Evolutionary conservation across 2,888 invertebrate genomes (phyloP).

Genomic region (Chaitophorus viminalis): DNA sequence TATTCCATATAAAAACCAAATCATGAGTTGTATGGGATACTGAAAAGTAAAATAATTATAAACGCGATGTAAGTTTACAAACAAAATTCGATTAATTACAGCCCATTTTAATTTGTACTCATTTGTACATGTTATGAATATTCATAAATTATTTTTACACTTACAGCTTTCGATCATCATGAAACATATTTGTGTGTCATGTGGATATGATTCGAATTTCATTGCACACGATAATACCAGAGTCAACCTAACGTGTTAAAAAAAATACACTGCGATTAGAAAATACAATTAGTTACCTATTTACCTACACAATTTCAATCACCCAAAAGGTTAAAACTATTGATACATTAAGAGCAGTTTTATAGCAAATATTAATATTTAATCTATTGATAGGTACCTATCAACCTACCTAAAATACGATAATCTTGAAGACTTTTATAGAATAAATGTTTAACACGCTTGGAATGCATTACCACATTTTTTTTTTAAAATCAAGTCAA

Average conservation of each 20-base stretch:
- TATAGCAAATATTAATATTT: background rate
- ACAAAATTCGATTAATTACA: background rate
- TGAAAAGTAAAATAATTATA: constrained; percentile 66
- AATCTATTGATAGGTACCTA: too few species aligned
- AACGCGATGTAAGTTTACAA: too few species aligned
- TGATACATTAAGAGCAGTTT: background rate
- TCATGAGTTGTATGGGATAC: constrained; percentile 91
- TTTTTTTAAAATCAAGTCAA: background rate
- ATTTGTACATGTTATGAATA: too few species aligned
- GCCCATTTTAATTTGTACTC: background rate
- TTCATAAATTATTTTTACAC: constrained; percentile 68
- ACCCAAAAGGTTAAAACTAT: background rate
- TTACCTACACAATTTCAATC: background rate
- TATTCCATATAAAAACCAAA: constrained; percentile 89
- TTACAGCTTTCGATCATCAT: constrained; percentile 95
- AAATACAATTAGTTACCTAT: too few species aligned
- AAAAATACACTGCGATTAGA: background rate
- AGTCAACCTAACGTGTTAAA: constrained; percentile 76
- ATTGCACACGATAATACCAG: constrained; percentile 91
- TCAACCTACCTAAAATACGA: too few species aligned
- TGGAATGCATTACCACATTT: too few species aligned
- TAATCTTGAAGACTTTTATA: background rate
- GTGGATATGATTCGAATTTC: constrained; percentile 93
- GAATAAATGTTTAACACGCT: background rate
- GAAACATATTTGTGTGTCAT: constrained; percentile 91